Percentiles rank a stretch among this genome's conserved stretches.
Evolutionary conservation across 2,888 invertebrate genomes (phyloP).

Genomic region (Hymenopus coronatus): DNA sequence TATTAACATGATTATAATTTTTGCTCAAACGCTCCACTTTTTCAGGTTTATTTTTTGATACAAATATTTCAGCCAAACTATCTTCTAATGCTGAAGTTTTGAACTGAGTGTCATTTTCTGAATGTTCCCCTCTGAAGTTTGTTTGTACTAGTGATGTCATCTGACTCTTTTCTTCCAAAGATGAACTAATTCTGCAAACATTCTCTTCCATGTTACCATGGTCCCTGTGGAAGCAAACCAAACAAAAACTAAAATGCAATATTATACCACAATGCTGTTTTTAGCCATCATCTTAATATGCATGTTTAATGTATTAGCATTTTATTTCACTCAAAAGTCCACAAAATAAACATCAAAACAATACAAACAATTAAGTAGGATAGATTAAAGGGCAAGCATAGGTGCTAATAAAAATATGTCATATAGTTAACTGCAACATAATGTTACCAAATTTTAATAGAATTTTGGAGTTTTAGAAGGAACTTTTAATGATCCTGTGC

Average conservation of each 20-base stretch:
- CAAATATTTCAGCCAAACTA: neutral
- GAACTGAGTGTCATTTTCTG: neutral
- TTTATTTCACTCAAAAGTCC: no score
- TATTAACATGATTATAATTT: neutral
- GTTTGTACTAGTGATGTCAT: neutral
- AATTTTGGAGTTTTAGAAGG: no score
- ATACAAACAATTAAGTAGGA: no score
- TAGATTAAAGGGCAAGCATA: no score
- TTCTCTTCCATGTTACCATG: neutral
- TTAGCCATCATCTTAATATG: neutral
- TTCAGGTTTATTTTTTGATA: neutral
- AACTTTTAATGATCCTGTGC: no score
- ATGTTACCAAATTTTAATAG: no score
- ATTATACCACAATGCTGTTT: neutral
- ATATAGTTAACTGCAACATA: no score
- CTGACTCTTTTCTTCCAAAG: neutral
- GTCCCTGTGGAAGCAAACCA: neutral
- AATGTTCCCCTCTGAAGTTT: neutral
- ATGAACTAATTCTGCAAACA: neutral
- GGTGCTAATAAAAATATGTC: no score
- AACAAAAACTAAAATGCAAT: neutral
- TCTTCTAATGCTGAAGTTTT: neutral
- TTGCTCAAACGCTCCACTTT: neutral
- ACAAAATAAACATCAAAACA: no score
- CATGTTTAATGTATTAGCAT: neutral